A percentile compares a stretch with the other conserved stretches of the same genome.
phyloP scores from a whole-genome alignment of 2,113 vertebrate species.

The Leucosticte australis region DNA sequence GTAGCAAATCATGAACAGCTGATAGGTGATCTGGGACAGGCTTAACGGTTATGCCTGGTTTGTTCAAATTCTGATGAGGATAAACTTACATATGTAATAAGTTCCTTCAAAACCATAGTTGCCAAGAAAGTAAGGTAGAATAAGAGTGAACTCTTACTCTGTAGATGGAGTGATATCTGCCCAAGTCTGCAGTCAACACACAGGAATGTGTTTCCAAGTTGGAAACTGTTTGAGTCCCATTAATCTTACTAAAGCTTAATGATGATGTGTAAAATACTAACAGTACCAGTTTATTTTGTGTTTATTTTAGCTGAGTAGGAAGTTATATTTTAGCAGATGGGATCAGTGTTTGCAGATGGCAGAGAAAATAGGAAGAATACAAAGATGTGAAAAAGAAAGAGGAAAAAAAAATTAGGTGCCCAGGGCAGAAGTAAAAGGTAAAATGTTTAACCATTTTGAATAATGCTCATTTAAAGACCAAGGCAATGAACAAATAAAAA shows the following conservation, averaged over 20 bases:
- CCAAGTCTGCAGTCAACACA: background rate
- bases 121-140: background rate
- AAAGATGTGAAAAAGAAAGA: background rate
- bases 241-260: slow-evolving; percentile 45
- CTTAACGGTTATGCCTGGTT: background rate
- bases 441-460: background rate
- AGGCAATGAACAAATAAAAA: slow-evolving; percentile 30
- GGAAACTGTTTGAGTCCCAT: background rate
- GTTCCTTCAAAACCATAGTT: background rate
- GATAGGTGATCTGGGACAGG: background rate
- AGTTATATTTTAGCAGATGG: slow-evolving; percentile 27
- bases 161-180: background rate
- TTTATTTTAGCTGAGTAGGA: slow-evolving; percentile 30
- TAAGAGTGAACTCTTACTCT: background rate
- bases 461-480: background rate
- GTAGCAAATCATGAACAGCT: background rate
- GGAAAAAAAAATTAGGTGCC: background rate
- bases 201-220: background rate
- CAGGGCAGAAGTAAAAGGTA: background rate
- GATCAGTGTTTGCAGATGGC: background rate
- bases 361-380: background rate
- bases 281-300: background rate
- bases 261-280: slow-evolving; percentile 12
- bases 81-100: background rate
- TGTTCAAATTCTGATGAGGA: background rate